Evolutionary conservation across 1,140 invertebrate species (phyloP).

Genomic region (Drosophila athabasca): DNA sequence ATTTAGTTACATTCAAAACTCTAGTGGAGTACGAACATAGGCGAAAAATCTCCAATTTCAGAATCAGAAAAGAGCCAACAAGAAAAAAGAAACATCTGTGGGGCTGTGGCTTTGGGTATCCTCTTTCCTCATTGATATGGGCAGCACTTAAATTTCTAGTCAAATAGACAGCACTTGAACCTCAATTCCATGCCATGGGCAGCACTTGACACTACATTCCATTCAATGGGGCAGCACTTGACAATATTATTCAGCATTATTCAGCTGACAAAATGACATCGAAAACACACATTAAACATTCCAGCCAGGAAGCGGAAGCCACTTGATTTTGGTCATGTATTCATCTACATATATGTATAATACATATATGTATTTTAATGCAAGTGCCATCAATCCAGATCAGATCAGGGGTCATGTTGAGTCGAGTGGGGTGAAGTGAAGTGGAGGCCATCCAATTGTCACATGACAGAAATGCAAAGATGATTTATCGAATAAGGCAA

Average conservation of each 20-base stretch:
- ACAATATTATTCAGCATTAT: not conserved
- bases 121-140: too few species aligned
- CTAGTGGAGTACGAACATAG: too few species aligned
- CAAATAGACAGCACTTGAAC: too few species aligned
- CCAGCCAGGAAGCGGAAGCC: slow-evolving; percentile 26
- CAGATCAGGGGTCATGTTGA: not conserved
- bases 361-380: slow-evolving; percentile 18
- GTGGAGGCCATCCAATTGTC: slow-evolving; percentile 19
- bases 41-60: too few species aligned
- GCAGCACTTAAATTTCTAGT: too few species aligned
- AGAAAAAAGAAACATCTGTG: too few species aligned
- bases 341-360: too few species aligned
- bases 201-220: slow-evolving; percentile 1
- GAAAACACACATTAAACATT: not conserved
- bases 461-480: slow-evolving; percentile 51
- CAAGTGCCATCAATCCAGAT: slow-evolving; percentile 36
- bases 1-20: too few species aligned
- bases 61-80: too few species aligned
- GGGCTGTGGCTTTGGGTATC: too few species aligned
- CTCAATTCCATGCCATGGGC: not conserved
- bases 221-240: not conserved
- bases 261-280: not conserved
- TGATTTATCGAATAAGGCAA: slow-evolving; percentile 54
- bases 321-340: slow-evolving; percentile 29
- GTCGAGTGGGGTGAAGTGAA: not conserved